A percentile compares a stretch with the other conserved stretches of the same genome.
These are phyloP conservation scores for Drosophila setosimentum DNA, from an alignment of 2,888 invertebrate genomes.

Conservation along the genomic window DNA sequence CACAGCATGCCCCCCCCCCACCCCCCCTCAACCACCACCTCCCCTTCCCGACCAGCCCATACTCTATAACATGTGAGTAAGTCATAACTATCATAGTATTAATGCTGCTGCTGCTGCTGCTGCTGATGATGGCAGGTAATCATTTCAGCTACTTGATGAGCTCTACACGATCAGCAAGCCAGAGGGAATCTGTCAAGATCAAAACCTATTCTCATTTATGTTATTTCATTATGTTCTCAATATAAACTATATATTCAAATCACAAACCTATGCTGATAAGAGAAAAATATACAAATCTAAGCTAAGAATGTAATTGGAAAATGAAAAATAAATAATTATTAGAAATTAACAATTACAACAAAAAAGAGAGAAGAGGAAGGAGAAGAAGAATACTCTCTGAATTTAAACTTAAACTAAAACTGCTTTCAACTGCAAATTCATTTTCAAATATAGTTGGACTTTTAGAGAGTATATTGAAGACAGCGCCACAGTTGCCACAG, in stretches of 20 bases:
- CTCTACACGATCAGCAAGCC: background rate
- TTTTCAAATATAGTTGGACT: background rate
- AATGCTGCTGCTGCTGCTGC: background rate
- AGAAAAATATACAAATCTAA: background rate
- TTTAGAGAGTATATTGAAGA: background rate
- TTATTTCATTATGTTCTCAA: no score
- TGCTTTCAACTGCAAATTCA: background rate
- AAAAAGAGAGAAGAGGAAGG: background rate
- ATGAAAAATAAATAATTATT: background rate
- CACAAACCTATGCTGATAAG: background rate
- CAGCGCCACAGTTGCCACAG: background rate
- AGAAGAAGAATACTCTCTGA: background rate
- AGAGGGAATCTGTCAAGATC: background rate
- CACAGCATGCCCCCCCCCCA: background rate
- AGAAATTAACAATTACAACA: background rate
- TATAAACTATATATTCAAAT: background rate
- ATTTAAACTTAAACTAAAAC: background rate
- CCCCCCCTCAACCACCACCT: background rate
- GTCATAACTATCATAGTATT: conserved; percentile 6
- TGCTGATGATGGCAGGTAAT: background rate
- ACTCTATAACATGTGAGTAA: conserved; percentile 5
- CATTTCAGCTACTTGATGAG: conserved; percentile 16
- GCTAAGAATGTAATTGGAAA: background rate
- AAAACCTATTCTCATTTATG: background rate
- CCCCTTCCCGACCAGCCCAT: background rate